Percentiles rank a stretch among this genome's conserved stretches.
These are phyloP conservation scores for Phaedon cochleariae DNA, from an alignment of 2,888 invertebrate species.

Conservation along the genomic window DNA sequence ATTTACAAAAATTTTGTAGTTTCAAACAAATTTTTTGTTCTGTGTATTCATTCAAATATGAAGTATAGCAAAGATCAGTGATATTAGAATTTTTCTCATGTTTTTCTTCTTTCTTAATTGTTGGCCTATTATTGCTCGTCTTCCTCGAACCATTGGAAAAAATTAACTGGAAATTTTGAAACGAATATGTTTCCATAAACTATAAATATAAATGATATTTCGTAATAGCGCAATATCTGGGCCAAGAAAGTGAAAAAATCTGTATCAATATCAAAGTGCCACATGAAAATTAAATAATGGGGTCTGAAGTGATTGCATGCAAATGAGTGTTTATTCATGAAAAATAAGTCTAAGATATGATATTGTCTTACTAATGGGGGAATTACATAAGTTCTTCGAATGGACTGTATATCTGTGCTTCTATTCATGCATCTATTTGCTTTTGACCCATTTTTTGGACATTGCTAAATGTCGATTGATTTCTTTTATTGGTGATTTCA, in stretches of 20 bases:
- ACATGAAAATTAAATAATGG: slow-evolving; percentile 14
- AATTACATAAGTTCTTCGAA: slow-evolving; percentile 11
- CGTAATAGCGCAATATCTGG: slow-evolving; percentile 9
- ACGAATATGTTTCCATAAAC: neutral
- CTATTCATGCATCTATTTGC: slow-evolving; percentile 15
- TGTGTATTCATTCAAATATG: too few relatives aligned
- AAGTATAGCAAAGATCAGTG: too few relatives aligned
- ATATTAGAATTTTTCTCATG: too few relatives aligned
- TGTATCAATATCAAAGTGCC: slow-evolving; percentile 13
- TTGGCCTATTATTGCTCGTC: too few relatives aligned
- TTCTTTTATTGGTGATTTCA: neutral
- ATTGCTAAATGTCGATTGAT: neutral
- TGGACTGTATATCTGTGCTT: slow-evolving; percentile 6
- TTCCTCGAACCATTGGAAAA: neutral
- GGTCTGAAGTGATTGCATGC: slow-evolving; percentile 14
- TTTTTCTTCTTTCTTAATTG: too few relatives aligned
- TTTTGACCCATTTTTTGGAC: neutral
- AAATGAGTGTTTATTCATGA: slow-evolving; percentile 14
- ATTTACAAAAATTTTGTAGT: too few relatives aligned
- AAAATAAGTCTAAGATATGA: slow-evolving; percentile 14
- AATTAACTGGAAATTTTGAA: neutral
- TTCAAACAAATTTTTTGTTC: too few relatives aligned
- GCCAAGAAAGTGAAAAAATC: slow-evolving; percentile 13
- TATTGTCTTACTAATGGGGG: slow-evolving; percentile 5
- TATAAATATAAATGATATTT: slow-evolving; percentile 10